These are phyloP conservation scores for Drosophila ohnishii DNA, from an alignment of 1,140 invertebrate species.

Conservation along the genomic window DNA sequence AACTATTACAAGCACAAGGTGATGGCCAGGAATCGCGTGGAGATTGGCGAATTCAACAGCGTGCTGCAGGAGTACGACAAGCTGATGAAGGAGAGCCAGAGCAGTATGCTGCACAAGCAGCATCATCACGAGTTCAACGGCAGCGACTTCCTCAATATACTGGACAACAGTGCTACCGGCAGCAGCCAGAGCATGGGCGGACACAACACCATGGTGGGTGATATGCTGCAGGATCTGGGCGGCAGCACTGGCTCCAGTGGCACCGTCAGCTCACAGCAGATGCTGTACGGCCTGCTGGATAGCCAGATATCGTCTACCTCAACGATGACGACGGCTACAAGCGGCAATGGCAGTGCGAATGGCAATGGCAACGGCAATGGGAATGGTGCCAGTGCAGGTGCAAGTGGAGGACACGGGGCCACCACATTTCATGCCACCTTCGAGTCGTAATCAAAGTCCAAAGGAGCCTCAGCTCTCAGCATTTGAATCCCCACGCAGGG, in stretches of 20 bases:
- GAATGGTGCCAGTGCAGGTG: not conserved
- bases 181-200: constrained; percentile 62
- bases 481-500: not conserved
- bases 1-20: constrained; percentile 82
- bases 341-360: constrained; percentile 29
- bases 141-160: constrained; percentile 74
- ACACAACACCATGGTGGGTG: constrained; percentile 52
- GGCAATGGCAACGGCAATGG: constrained; percentile 14
- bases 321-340: constrained; percentile 32
- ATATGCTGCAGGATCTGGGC: constrained; percentile 66
- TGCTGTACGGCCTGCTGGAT: constrained; percentile 58
- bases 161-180: constrained; percentile 65
- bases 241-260: constrained; percentile 62
- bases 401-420: not conserved
- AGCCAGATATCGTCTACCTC: constrained; percentile 49
- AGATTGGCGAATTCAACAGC: constrained; percentile 75
- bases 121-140: constrained; percentile 69
- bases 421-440: constrained; percentile 42
- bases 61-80: constrained; percentile 79
- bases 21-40: constrained; percentile 68
- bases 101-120: constrained; percentile 70
- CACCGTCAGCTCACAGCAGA: constrained; percentile 49
- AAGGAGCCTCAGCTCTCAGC: not conserved
- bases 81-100: constrained; percentile 81
- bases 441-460: constrained; percentile 16